Percentiles rank a stretch among this genome's conserved stretches.
phyloP scores from a whole-genome alignment of 2,113 vertebrate species.

The Dipodomys ordii region DNA sequence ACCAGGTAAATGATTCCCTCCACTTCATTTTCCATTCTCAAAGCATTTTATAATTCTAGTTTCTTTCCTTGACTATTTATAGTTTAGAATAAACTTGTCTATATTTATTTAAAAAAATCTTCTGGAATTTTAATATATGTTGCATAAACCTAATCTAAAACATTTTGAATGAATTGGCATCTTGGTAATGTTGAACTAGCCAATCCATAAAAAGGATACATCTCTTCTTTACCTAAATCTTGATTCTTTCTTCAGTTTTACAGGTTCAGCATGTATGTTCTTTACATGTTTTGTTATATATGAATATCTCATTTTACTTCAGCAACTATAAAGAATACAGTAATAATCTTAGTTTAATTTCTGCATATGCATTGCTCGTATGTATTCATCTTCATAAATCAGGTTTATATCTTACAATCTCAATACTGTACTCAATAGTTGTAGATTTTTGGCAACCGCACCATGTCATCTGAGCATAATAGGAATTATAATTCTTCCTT shows the following conservation, averaged over 20 bases:
- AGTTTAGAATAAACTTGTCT: not conserved
- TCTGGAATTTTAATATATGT: not conserved
- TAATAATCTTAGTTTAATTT: not conserved
- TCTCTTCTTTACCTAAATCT: not conserved
- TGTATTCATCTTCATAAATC: not conserved
- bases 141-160: not conserved
- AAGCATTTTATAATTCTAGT: not conserved
- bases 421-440: not conserved
- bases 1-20: not conserved
- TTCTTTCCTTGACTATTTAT: not conserved
- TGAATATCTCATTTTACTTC: not conserved
- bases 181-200: not conserved
- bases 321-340: not conserved
- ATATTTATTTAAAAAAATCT: not conserved
- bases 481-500: not conserved
- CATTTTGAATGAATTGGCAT: not conserved
- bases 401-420: not conserved
- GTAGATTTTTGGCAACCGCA: not conserved
- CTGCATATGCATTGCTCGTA: not conserved
- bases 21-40: not conserved
- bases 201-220: no score
- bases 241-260: slow-evolving; percentile 28
- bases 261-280: not conserved
- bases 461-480: not conserved
- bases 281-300: no score